A percentile compares a stretch with the other conserved stretches of the same genome.
These are phyloP conservation scores for Pseudomyrmex concolor DNA, from an alignment of 1,140 invertebrate species.

Conservation along the genomic window DNA sequence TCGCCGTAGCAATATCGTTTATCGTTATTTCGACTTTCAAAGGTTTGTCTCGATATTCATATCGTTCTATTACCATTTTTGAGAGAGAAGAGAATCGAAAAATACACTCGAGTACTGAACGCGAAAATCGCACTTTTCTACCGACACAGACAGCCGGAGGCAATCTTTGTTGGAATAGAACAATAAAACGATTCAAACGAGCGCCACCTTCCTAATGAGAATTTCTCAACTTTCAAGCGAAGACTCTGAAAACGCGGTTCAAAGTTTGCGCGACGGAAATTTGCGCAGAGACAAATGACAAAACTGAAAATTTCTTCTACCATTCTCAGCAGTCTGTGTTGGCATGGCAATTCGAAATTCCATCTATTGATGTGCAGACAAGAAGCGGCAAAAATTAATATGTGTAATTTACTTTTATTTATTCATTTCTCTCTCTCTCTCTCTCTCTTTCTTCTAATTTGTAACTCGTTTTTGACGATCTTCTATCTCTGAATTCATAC, in stretches of 20 bases:
- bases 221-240: constrained; percentile 42
- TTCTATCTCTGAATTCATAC: background rate
- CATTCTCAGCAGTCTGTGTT: background rate
- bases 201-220: constrained; percentile 38
- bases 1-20: background rate
- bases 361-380: background rate
- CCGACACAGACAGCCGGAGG: background rate
- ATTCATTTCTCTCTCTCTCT: background rate
- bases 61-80: constrained; percentile 7
- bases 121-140: constrained; percentile 15
- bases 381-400: background rate
- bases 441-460: constrained; percentile 15
- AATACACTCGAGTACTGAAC: background rate
- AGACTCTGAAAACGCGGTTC: constrained; percentile 18
- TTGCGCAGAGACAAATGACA: constrained; percentile 9
- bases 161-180: constrained; percentile 37
- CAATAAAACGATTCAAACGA: constrained; percentile 47
- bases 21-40: constrained; percentile 1
- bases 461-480: background rate
- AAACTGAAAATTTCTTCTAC: constrained; percentile 2
- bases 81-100: constrained; percentile 13
- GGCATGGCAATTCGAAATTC: background rate
- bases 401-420: too few species aligned
- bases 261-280: constrained; percentile 43
- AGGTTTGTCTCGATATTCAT: background rate